Percentiles rank a stretch among this genome's conserved stretches.
These are phyloP conservation scores for Dasypogon diadema DNA, from an alignment of 2,888 invertebrate species.

Conservation along the genomic window DNA sequence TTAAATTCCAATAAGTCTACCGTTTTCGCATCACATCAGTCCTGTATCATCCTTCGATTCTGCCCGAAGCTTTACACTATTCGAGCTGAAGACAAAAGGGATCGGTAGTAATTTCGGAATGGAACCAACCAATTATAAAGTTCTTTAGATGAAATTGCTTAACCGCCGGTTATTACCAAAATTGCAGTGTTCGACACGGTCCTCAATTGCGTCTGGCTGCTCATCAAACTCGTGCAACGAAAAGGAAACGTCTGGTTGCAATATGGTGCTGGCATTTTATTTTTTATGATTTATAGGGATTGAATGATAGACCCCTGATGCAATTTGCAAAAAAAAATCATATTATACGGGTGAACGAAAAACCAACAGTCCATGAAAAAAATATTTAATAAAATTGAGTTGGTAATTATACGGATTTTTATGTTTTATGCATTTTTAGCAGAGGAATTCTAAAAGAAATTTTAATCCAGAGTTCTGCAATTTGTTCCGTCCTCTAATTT, in stretches of 20 bases:
- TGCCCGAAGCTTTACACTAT: background rate
- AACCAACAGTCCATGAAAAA: no score
- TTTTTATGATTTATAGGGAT: conserved; percentile 36
- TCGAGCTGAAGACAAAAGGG: background rate
- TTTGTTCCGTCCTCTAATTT: no score
- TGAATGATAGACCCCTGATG: conserved; percentile 4
- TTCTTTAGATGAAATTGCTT: conserved; percentile 39
- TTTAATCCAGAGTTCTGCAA: no score
- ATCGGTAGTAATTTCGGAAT: conserved; percentile 42
- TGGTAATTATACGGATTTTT: no score
- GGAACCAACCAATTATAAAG: conserved; percentile 32
- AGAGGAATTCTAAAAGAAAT: no score
- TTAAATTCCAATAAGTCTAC: conserved; percentile 6
- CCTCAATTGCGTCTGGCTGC: conserved; percentile 30
- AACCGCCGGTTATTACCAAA: conserved; percentile 34
- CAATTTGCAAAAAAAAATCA: background rate
- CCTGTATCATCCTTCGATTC: background rate
- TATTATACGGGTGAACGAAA: no score
- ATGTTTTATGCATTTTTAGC: no score
- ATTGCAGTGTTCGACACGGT: conserved; percentile 44
- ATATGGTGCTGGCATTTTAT: background rate
- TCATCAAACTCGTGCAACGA: background rate
- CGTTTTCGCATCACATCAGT: background rate
- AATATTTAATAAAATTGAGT: no score
- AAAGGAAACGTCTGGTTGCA: background rate